These are phyloP conservation scores for Lacanobia wlatinum DNA, from an alignment of 2,888 invertebrate genomes.

Conservation along the genomic window DNA sequence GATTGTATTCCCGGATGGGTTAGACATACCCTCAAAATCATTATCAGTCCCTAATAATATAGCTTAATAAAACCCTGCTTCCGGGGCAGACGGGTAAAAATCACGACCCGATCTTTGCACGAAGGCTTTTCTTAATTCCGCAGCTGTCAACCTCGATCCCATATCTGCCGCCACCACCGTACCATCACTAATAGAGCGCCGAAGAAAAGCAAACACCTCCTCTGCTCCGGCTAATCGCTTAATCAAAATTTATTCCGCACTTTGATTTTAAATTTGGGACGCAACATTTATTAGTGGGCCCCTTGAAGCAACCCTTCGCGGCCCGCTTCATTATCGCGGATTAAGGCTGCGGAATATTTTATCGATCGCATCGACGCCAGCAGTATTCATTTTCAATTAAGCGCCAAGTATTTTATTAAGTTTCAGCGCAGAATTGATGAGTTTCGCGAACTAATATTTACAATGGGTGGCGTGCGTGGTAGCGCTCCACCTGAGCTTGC, in stretches of 20 bases:
- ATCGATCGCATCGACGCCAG: conserved; percentile 87
- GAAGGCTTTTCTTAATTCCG: conserved; percentile 4
- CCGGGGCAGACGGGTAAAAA: background rate
- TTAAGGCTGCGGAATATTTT: conserved; percentile 90
- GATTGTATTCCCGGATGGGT: no score
- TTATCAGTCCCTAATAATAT: no score
- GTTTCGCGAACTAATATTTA: conserved; percentile 91
- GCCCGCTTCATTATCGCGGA: conserved; percentile 90
- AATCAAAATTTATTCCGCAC: conserved; percentile 91
- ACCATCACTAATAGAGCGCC: conserved; percentile 77
- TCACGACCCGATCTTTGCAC: background rate
- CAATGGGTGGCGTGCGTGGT: conserved; percentile 86
- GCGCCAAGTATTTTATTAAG: conserved; percentile 91
- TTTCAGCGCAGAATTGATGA: conserved; percentile 90
- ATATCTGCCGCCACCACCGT: conserved; percentile 63
- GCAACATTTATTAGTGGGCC: conserved; percentile 90
- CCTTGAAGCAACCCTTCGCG: conserved; percentile 88
- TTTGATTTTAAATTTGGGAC: conserved; percentile 91
- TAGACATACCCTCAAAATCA: no score
- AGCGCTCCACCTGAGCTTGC: conserved; percentile 74
- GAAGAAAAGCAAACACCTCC: conserved; percentile 88
- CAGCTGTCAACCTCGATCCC: conserved; percentile 60
- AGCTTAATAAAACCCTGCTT: no score
- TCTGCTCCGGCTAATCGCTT: conserved; percentile 88
- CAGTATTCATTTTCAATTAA: conserved; percentile 91